Conservation (phyloP, 2,113 vertebrate species). For the Oreochromis aureus region DNA sequence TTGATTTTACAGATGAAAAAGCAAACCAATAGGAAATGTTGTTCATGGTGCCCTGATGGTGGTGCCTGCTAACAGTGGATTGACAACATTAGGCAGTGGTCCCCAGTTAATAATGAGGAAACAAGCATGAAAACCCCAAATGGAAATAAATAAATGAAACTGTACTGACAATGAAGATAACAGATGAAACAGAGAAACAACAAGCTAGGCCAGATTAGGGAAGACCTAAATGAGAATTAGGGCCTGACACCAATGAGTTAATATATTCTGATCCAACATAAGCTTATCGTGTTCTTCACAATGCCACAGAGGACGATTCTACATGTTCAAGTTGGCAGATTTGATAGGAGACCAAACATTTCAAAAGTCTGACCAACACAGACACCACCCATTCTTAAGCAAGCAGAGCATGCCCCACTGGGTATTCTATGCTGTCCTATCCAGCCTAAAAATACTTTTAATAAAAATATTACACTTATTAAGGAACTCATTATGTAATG, state of each 20-base stretch:
- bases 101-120: background rate
- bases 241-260: background rate
- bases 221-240: background rate
- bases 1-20: background rate
- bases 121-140: background rate
- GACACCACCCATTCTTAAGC: background rate
- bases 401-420: background rate
- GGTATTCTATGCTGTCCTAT: background rate
- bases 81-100: background rate
- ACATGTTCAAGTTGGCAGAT: background rate
- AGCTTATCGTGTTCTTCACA: background rate
- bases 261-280: background rate
- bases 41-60: background rate
- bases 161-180: background rate
- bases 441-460: background rate
- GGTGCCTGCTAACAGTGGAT: background rate
- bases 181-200: background rate
- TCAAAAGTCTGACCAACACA: background rate
- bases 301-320: background rate
- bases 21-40: background rate
- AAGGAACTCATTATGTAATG: background rate
- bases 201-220: background rate
- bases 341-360: background rate
- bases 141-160: background rate
- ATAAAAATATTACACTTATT: background rate